Evolutionary conservation across 2,113 vertebrate genomes (phyloP).

Genomic region (Uropsilus gracilis): DNA sequence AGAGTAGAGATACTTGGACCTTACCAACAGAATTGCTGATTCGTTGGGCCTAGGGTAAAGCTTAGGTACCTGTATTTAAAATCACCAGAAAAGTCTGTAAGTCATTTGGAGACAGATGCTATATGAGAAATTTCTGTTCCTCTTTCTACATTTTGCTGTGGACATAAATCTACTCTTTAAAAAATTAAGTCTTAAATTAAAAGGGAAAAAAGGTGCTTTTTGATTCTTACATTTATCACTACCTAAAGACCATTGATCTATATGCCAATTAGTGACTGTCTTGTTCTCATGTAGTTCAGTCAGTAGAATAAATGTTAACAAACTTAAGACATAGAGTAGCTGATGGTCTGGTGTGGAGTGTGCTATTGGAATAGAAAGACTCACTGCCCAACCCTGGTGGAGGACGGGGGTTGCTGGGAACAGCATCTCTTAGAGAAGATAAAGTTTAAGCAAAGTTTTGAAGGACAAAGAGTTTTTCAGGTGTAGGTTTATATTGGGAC

Average conservation of each 20-base stretch:
- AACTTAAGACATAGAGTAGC: neutral
- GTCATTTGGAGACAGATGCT: neutral
- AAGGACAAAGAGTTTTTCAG: neutral
- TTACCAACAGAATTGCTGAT: neutral
- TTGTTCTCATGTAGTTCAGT: neutral
- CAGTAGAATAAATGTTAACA: neutral
- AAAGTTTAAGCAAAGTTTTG: neutral
- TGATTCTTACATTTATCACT: neutral
- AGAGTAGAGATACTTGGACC: neutral
- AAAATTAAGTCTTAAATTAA: neutral
- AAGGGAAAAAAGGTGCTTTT: slow-evolving; percentile 3
- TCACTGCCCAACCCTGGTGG: neutral
- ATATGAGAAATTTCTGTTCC: neutral
- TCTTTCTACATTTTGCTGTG: neutral
- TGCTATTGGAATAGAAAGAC: neutral
- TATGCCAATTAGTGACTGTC: neutral
- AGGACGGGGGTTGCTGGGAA: neutral
- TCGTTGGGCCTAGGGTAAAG: neutral
- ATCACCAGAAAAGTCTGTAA: neutral
- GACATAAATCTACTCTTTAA: neutral
- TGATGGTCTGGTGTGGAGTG: neutral
- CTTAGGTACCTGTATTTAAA: neutral
- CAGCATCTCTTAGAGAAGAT: neutral
- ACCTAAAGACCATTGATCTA: neutral
- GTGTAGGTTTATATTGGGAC: neutral